phyloP scores from a whole-genome alignment of 2,797 vertebrate species.

The Silurus aristotelis region DNA sequence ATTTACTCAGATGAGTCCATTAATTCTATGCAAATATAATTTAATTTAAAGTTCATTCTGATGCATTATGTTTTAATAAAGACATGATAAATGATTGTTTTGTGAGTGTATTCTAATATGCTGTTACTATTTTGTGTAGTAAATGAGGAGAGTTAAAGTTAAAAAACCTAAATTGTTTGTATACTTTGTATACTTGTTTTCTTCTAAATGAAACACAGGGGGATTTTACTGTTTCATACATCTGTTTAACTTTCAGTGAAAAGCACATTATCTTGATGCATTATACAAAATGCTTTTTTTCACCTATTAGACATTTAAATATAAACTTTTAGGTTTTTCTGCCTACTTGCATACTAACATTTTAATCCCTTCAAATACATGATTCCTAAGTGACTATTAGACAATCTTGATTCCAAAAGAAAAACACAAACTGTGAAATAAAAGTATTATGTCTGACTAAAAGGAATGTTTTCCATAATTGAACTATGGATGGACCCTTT shows the following conservation, averaged over 20 bases:
- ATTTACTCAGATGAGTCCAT: constrained; percentile 79
- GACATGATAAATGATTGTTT: constrained; percentile 78
- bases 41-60: constrained; percentile 80
- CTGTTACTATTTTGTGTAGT: constrained; percentile 61
- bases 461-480: not conserved
- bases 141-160: constrained; percentile 34
- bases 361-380: not conserved
- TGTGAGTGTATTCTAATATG: constrained; percentile 71
- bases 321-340: not conserved
- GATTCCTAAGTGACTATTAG: not conserved
- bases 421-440: not conserved
- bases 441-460: not conserved
- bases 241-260: constrained; percentile 65
- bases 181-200: constrained; percentile 53
- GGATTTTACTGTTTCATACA: constrained; percentile 52
- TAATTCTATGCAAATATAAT: constrained; percentile 81
- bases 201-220: constrained; percentile 62
- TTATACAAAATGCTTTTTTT: not conserved
- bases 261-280: not conserved
- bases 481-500: constrained; percentile 10
- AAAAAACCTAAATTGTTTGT: too few relatives aligned
- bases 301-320: not conserved
- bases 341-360: not conserved
- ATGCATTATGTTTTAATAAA: constrained; percentile 81
- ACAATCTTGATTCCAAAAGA: not conserved